Percentiles rank a stretch among this genome's conserved stretches.
Evolutionary conservation across 1,140 invertebrate genomes (phyloP).

Genomic region (Ceratitis capitata): DNA sequence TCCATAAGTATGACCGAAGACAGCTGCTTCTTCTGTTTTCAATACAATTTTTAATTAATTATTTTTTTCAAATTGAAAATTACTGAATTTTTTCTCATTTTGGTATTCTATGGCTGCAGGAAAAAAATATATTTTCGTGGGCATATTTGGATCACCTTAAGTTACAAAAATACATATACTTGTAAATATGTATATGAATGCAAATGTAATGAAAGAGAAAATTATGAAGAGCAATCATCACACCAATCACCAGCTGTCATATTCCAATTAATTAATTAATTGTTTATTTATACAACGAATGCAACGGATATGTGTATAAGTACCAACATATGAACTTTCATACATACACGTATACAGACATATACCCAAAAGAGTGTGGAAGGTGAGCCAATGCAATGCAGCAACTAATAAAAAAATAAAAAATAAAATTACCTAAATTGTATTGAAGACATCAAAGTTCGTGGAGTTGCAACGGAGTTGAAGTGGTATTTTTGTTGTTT

Average conservation of each 20-base stretch:
- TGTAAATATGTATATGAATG: too few species aligned
- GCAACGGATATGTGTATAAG: not conserved
- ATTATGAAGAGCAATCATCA: not conserved
- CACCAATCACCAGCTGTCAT: slow-evolving; percentile 32
- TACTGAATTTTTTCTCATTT: too few species aligned
- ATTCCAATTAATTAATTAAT: slow-evolving; percentile 38
- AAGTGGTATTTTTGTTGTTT: not conserved
- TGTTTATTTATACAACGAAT: slow-evolving; percentile 25
- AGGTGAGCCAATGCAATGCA: not conserved
- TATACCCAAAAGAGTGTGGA: not conserved
- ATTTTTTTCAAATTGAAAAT: too few species aligned
- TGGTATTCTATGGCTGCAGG: too few species aligned
- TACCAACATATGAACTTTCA: not conserved
- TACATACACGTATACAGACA: not conserved
- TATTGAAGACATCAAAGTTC: not conserved
- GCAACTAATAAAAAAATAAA: not conserved
- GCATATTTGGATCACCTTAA: too few species aligned
- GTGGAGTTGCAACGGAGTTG: not conserved
- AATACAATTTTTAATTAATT: too few species aligned
- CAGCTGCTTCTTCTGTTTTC: too few species aligned
- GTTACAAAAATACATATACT: too few species aligned
- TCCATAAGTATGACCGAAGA: too few species aligned
- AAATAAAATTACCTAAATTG: not conserved
- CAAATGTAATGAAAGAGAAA: not conserved
- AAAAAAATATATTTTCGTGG: too few species aligned